A percentile compares a stretch with the other conserved stretches of the same genome.
These are phyloP conservation scores for Nephrotoma flavescens DNA, from an alignment of 2,888 invertebrate species.

Conservation along the genomic window DNA sequence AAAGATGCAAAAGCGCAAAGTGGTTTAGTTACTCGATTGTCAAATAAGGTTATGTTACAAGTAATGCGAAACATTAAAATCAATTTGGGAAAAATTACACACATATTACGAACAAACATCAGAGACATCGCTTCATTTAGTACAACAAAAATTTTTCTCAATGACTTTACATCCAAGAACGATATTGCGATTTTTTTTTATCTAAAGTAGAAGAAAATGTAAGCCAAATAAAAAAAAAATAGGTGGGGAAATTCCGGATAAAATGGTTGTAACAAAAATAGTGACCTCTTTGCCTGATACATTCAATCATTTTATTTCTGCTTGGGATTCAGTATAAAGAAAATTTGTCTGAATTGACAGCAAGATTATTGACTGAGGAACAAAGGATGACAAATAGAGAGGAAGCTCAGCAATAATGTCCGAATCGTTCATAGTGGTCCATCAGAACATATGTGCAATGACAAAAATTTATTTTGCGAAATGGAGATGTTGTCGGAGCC, in stretches of 20 bases:
- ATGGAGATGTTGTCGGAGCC: neutral
- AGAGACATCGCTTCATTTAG: neutral
- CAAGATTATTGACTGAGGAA: neutral
- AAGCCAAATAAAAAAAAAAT: neutral
- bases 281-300: neutral
- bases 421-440: conserved; percentile 8
- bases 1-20: neutral
- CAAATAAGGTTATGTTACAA: neutral
- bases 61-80: neutral
- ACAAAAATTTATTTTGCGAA: conserved; percentile 5
- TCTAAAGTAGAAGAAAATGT: neutral
- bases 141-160: neutral
- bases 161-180: neutral
- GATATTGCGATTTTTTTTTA: no score
- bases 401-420: no score
- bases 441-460: conserved; percentile 9
- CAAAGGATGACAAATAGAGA: no score
- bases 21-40: neutral
- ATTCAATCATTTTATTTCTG: neutral
- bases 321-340: neutral
- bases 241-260: neutral
- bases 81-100: neutral
- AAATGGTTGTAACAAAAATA: neutral
- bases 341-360: neutral
- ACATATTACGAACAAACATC: neutral